Conservation (phyloP, 2,113 vertebrate species). For the Myotis lucifugus region DNA sequence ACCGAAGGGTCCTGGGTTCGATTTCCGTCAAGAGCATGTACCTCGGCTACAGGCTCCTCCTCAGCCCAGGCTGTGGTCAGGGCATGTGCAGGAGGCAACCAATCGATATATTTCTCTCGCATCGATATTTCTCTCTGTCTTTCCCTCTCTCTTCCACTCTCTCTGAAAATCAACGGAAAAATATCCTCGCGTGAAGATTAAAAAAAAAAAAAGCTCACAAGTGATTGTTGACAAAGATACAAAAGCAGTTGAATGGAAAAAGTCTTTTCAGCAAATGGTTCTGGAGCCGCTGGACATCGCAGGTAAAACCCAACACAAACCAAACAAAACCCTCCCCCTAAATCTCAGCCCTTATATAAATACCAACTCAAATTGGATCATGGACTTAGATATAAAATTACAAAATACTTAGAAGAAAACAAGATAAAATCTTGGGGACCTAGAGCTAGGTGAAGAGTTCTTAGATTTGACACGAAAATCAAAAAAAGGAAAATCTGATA, state of each 20-base stretch:
- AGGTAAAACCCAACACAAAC: not conserved
- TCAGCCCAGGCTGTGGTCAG: too few relatives aligned
- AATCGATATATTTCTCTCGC: not conserved
- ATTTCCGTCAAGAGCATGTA: too few relatives aligned
- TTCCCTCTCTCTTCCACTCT: not conserved
- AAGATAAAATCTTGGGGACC: not conserved
- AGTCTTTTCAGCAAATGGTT: not conserved
- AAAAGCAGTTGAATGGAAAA: too few relatives aligned
- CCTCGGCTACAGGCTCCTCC: too few relatives aligned
- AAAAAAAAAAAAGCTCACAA: not conserved
- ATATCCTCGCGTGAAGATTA: not conserved
- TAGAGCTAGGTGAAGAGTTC: too few relatives aligned
- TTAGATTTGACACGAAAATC: not conserved
- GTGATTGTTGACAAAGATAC: not conserved
- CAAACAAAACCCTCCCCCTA: rapidly evolving
- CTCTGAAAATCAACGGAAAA: not conserved
- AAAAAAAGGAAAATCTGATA: not conserved
- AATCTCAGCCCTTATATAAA: not conserved
- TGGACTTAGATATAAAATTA: not conserved
- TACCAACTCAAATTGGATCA: not conserved
- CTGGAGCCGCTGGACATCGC: not conserved
- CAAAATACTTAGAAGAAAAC: not conserved
- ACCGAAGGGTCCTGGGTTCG: too few relatives aligned
- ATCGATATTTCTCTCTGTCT: not conserved
- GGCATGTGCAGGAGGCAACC: not conserved